Evolutionary conservation across 2,888 invertebrate genomes (phyloP).

Genomic region (Drosophila seclusa): DNA sequence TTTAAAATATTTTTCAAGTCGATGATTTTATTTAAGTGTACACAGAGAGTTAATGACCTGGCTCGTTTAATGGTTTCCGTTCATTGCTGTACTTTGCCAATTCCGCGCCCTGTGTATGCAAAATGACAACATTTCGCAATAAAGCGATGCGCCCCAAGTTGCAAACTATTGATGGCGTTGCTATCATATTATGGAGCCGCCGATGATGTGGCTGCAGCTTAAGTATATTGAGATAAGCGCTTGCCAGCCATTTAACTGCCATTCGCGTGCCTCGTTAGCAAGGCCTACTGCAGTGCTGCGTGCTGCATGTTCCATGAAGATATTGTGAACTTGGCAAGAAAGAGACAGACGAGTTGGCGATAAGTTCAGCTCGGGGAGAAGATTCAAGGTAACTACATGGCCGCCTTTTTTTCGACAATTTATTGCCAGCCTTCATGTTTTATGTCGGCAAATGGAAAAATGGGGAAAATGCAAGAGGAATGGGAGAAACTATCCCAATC

Average conservation of each 20-base stretch:
- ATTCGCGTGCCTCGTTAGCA: conserved; percentile 15
- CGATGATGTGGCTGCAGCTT: conserved; percentile 27
- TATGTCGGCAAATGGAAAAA: conserved; percentile 25
- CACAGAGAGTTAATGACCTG: conserved; percentile 56
- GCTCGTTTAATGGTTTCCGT: conserved; percentile 20
- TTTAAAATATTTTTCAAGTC: background rate
- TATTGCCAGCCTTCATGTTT: conserved; percentile 69
- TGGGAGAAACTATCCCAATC: conserved; percentile 69
- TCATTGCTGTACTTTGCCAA: background rate
- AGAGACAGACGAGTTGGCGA: conserved; percentile 39
- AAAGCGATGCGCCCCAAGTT: conserved; percentile 14
- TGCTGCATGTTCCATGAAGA: conserved; percentile 35
- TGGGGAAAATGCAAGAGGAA: background rate
- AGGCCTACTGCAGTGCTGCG: conserved; percentile 30
- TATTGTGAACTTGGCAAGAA: conserved; percentile 49
- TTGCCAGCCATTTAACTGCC: conserved; percentile 62
- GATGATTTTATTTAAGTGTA: background rate
- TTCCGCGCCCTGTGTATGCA: background rate
- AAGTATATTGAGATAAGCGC: conserved; percentile 63
- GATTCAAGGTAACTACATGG: conserved; percentile 78
- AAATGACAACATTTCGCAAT: conserved; percentile 10
- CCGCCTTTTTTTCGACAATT: conserved; percentile 56
- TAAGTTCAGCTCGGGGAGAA: conserved; percentile 59
- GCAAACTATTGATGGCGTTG: conserved; percentile 65
- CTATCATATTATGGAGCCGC: conserved; percentile 17